Evolutionary conservation across 2,888 invertebrate species (phyloP).

Genomic region (Acrobasis consociella): DNA sequence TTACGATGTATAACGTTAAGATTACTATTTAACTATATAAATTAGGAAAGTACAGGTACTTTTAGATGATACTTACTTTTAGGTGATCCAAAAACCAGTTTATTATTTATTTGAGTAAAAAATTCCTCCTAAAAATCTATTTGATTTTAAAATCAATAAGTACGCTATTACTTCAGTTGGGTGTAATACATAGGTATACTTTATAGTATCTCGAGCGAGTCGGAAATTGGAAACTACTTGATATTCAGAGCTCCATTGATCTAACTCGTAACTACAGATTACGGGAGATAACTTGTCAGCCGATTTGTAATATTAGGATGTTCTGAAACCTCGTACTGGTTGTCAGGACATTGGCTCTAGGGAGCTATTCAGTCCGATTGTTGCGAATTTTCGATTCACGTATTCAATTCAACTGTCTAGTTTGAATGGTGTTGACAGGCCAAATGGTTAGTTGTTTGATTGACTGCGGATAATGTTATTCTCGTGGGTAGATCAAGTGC

Average conservation of each 20-base stretch:
- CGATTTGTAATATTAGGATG: conserved; percentile 26
- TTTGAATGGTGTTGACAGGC: neutral
- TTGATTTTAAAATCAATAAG: too few relatives aligned
- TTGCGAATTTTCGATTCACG: neutral
- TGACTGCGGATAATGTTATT: too few relatives aligned
- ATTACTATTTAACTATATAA: too few relatives aligned
- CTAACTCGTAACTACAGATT: conserved; percentile 38
- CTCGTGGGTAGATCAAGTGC: too few relatives aligned
- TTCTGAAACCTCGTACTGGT: conserved; percentile 4
- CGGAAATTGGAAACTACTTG: conserved; percentile 31
- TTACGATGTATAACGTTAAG: too few relatives aligned
- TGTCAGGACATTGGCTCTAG: conserved; percentile 5
- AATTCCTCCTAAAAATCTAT: too few relatives aligned
- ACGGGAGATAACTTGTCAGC: conserved; percentile 34
- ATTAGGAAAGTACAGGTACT: too few relatives aligned
- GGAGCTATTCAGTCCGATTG: conserved; percentile 5
- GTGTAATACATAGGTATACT: too few relatives aligned
- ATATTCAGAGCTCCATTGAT: conserved; percentile 35
- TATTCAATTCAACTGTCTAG: neutral
- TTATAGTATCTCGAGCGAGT: conserved; percentile 29
- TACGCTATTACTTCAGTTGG: too few relatives aligned
- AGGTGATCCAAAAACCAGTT: too few relatives aligned
- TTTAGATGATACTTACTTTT: too few relatives aligned
- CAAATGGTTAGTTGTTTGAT: neutral
- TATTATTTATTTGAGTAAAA: too few relatives aligned